These are phyloP conservation scores for Volucella zonaria DNA, from an alignment of 2,888 invertebrate species.

Conservation along the genomic window DNA sequence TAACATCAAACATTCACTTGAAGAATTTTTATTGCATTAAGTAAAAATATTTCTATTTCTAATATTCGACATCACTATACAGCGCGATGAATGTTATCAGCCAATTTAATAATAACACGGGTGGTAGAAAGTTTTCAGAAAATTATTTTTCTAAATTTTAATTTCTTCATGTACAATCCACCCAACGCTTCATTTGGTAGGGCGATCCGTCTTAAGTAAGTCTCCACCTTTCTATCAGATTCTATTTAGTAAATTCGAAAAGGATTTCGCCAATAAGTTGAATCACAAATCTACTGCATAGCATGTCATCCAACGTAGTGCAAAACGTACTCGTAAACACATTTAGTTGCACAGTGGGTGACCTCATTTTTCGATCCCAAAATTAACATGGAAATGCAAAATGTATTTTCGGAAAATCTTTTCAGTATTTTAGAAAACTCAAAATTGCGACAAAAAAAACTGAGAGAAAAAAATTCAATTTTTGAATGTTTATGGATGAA, in stretches of 20 bases:
- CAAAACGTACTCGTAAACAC: not conserved
- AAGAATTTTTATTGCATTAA: conserved; percentile 10
- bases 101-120: conserved; percentile 44
- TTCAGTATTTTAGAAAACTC: conserved; percentile 32
- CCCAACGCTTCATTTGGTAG: not conserved
- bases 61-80: conserved; percentile 23
- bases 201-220: not conserved
- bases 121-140: conserved; percentile 24
- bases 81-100: conserved; percentile 36
- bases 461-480: conserved; percentile 8
- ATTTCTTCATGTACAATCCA: conserved; percentile 19
- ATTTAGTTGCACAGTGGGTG: conserved; percentile 47
- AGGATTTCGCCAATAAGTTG: conserved; percentile 42
- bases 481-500: conserved; percentile 30
- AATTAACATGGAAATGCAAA: conserved; percentile 66
- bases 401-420: conserved; percentile 62
- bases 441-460: not conserved
- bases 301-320: not conserved
- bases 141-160: not conserved
- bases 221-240: conserved; percentile 48
- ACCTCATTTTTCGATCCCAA: conserved; percentile 62
- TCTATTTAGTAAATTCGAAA: conserved; percentile 33
- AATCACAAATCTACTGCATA: conserved; percentile 3
- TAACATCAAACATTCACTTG: conserved; percentile 11
- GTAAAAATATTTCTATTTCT: not conserved